These are phyloP conservation scores for Apis laboriosa DNA, from an alignment of 1,140 invertebrate species.

Conservation along the genomic window DNA sequence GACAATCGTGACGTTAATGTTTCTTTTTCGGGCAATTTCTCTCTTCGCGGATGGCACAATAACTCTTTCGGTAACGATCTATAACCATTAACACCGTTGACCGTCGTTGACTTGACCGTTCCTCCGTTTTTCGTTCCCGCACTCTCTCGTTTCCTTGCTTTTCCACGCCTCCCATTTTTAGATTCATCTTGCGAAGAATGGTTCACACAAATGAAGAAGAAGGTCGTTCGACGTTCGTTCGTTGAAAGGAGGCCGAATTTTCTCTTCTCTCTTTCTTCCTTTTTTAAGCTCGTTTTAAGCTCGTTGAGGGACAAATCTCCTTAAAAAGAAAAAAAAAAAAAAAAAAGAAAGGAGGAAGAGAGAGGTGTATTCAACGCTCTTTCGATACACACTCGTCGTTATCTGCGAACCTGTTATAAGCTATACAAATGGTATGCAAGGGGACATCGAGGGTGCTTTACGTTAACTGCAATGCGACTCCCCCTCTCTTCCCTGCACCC, in stretches of 20 bases:
- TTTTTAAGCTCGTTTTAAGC: slow-evolving; percentile 32
- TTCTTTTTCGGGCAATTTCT: slow-evolving; percentile 47
- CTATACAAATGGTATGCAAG: slow-evolving; percentile 73
- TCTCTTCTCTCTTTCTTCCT: slow-evolving; percentile 12
- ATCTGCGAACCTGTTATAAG: slow-evolving; percentile 73
- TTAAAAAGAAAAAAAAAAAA: slow-evolving; percentile 40
- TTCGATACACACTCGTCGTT: slow-evolving; percentile 54
- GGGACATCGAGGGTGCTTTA: slow-evolving; percentile 41
- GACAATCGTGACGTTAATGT: slow-evolving; percentile 47
- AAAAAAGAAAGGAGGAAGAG: neutral
- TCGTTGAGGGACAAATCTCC: slow-evolving; percentile 13
- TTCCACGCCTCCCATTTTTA: slow-evolving; percentile 29
- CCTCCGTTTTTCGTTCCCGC: slow-evolving; percentile 25
- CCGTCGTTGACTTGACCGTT: slow-evolving; percentile 21
- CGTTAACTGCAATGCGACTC: slow-evolving; percentile 37
- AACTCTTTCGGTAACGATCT: slow-evolving; percentile 54
- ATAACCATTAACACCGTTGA: slow-evolving; percentile 57
- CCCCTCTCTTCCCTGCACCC: slow-evolving; percentile 48
- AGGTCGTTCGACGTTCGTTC: neutral
- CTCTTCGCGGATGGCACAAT: slow-evolving; percentile 8
- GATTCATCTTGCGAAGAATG: neutral
- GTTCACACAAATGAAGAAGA: neutral
- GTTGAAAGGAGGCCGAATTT: neutral
- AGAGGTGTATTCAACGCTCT: slow-evolving; percentile 16
- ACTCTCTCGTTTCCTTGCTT: slow-evolving; percentile 26